Conservation (phyloP, 2,797 vertebrate species). For the Vipera latastei region DNA sequence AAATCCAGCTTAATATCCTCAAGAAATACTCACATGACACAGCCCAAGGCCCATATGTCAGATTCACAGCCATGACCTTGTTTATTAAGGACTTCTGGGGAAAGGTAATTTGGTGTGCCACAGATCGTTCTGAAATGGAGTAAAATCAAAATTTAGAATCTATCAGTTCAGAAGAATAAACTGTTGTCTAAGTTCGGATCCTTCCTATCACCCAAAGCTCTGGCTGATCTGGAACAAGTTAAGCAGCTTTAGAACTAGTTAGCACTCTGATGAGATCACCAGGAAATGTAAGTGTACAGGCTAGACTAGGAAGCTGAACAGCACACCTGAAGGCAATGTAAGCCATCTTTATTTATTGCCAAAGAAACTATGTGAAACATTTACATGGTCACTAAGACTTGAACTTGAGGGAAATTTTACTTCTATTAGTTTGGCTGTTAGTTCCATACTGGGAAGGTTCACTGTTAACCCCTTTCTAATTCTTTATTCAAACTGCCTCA, state of each 20-base stretch:
- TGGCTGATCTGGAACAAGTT: not conserved
- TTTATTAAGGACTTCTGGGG: conserved; percentile 98
- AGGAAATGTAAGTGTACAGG: not conserved
- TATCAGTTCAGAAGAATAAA: not conserved
- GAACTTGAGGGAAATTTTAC: not conserved
- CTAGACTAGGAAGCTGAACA: not conserved
- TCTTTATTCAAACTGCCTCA: too few relatives aligned
- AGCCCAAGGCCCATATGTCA: conserved; percentile 97
- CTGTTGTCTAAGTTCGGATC: not conserved
- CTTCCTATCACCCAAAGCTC: not conserved
- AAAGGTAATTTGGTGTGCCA: conserved; percentile 97
- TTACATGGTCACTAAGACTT: not conserved
- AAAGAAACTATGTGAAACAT: not conserved
- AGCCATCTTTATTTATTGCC: not conserved
- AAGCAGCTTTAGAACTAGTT: not conserved
- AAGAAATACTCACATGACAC: conserved; percentile 90
- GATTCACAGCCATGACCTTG: conserved; percentile 98
- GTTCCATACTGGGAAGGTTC: not conserved
- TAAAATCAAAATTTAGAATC: not conserved
- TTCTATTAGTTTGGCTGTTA: not conserved
- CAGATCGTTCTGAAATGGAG: conserved; percentile 89
- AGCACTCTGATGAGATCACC: not conserved
- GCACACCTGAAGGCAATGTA: not conserved
- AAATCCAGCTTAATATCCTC: not conserved
- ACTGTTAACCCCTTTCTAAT: not conserved